Evolutionary conservation across 2,888 invertebrate genomes (phyloP).

Genomic region (Trissoscelio sp.): DNA sequence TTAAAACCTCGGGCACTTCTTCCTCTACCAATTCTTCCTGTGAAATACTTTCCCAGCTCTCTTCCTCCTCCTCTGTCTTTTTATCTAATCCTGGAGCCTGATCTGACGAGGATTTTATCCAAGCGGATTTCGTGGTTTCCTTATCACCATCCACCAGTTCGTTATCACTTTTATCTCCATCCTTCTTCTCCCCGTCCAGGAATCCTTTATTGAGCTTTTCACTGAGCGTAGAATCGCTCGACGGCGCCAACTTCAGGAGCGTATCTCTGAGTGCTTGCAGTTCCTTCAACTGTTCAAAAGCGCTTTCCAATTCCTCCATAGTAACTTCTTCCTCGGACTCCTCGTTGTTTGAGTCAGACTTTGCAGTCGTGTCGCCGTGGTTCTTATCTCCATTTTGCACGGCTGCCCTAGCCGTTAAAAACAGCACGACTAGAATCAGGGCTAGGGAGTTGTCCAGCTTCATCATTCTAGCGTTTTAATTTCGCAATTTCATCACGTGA

Average conservation of each 20-base stretch:
- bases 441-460: conserved; percentile 67
- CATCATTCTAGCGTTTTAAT: conserved; percentile 67
- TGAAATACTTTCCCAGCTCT: conserved; percentile 71
- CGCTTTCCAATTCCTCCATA: conserved; percentile 64
- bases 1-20: conserved; percentile 85
- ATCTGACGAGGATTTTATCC: conserved; percentile 73
- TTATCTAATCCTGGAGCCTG: conserved; percentile 35
- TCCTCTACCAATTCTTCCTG: conserved; percentile 83
- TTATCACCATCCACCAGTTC: conserved; percentile 63
- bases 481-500: conserved; percentile 67
- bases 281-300: conserved; percentile 75
- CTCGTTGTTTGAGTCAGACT: conserved; percentile 72
- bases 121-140: conserved; percentile 64
- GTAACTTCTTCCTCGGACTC: conserved; percentile 74
- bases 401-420: conserved; percentile 70
- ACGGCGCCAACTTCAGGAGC: conserved; percentile 74
- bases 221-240: conserved; percentile 70
- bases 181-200: conserved; percentile 43
- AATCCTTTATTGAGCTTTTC: conserved; percentile 73
- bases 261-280: conserved; percentile 75
- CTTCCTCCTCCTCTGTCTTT: conserved; percentile 73
- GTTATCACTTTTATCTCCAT: conserved; percentile 65
- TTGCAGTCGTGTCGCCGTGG: conserved; percentile 63
- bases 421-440: conserved; percentile 72
- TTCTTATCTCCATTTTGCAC: conserved; percentile 70